phyloP scores from a whole-genome alignment of 2,113 vertebrate genomes.

The Apistogramma diplotaenia region DNA sequence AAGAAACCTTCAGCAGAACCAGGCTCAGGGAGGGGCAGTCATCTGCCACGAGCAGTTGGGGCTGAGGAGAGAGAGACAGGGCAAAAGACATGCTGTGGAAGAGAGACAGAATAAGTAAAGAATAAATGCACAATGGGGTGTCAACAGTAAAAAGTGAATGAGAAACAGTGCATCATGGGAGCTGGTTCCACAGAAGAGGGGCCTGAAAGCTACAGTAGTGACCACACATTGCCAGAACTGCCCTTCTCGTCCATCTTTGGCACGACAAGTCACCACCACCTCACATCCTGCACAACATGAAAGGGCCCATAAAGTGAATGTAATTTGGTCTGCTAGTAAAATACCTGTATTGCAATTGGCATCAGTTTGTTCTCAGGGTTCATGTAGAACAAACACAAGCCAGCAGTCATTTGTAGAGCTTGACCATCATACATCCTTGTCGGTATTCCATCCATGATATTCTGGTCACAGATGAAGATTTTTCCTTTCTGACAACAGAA shows the following conservation, averaged over 20 bases:
- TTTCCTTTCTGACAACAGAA: constrained; percentile 73
- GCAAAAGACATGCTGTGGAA: too few relatives aligned
- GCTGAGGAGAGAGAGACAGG: too few relatives aligned
- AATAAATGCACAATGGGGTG: too few relatives aligned
- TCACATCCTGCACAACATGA: too few relatives aligned
- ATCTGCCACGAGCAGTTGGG: too few relatives aligned
- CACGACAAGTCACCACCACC: not conserved
- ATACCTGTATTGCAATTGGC: constrained; percentile 80
- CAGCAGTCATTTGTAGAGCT: constrained; percentile 57
- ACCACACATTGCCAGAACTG: not conserved
- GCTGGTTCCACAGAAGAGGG: too few relatives aligned
- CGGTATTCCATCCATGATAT: constrained; percentile 72
- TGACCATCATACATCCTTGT: constrained; percentile 23
- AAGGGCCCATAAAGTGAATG: not conserved
- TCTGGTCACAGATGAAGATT: constrained; percentile 80
- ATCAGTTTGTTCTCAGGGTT: constrained; percentile 68
- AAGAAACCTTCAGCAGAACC: too few relatives aligned
- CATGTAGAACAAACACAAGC: constrained; percentile 71
- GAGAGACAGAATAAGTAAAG: too few relatives aligned
- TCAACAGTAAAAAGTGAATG: too few relatives aligned
- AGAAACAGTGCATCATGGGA: too few relatives aligned
- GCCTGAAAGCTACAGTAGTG: too few relatives aligned
- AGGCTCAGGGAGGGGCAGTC: too few relatives aligned
- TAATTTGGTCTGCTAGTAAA: not conserved
- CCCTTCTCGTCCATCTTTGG: not conserved